Conservation (phyloP, 1,140 invertebrate species). For the Drosophila repleta region DNA sequence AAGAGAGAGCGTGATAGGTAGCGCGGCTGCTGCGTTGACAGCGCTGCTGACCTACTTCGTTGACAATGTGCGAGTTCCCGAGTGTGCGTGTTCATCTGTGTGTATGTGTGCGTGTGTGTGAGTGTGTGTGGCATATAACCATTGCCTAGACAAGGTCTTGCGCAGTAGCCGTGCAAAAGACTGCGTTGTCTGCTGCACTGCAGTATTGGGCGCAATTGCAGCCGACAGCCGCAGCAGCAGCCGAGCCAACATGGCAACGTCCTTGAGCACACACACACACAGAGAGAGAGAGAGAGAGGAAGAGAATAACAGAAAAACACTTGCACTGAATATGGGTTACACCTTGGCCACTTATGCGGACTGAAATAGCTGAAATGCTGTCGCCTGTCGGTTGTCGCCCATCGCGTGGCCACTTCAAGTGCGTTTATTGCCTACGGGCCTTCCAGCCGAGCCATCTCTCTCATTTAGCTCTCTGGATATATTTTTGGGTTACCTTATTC, state of each 20-base stretch:
- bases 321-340: constrained; percentile 50
- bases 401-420: constrained; percentile 41
- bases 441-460: background rate
- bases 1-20: constrained; percentile 2
- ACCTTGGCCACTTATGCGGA: constrained; percentile 43
- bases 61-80: constrained; percentile 66
- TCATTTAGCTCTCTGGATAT: constrained; percentile 8
- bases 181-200: constrained; percentile 59
- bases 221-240: constrained; percentile 18
- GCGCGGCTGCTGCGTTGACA: constrained; percentile 53
- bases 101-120: constrained; percentile 13
- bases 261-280: constrained; percentile 59
- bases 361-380: constrained; percentile 17
- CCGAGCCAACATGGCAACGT: constrained; percentile 48
- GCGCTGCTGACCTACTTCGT: constrained; percentile 76
- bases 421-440: constrained; percentile 43
- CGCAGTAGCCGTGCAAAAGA: constrained; percentile 58
- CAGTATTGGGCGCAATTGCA: constrained; percentile 62
- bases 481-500: constrained; percentile 50
- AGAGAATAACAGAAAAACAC: constrained; percentile 5
- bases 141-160: constrained; percentile 62
- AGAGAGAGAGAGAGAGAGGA: background rate
- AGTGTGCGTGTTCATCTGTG: constrained; percentile 39
- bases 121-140: constrained; percentile 8
- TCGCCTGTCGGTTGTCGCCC: constrained; percentile 12